Conservation (phyloP, 2,888 invertebrate genomes). For the Eristalis pertinax region DNA sequence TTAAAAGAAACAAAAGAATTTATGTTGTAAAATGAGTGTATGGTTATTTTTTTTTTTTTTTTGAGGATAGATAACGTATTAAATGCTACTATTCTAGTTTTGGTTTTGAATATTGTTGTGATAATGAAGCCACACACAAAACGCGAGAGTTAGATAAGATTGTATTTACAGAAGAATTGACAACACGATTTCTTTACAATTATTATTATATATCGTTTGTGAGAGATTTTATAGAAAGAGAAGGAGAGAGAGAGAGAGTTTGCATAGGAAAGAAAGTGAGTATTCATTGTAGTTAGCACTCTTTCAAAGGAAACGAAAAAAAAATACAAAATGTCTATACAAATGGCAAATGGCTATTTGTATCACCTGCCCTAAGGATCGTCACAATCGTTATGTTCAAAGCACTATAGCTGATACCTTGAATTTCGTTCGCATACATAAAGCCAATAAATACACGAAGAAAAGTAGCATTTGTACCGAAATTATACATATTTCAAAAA, state of each 20-base stretch:
- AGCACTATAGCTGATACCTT: neutral
- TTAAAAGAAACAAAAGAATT: slow-evolving; percentile 58
- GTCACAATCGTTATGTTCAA: neutral
- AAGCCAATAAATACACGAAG: slow-evolving; percentile 56
- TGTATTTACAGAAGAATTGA: slow-evolving; percentile 44
- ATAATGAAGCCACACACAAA: slow-evolving; percentile 8
- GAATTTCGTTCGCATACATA: slow-evolving; percentile 6
- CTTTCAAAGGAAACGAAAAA: neutral
- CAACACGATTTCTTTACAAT: slow-evolving; percentile 6
- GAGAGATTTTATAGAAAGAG: neutral
- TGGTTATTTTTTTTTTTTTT: slow-evolving; percentile 24
- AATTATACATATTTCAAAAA: slow-evolving; percentile 11
- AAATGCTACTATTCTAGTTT: slow-evolving; percentile 64
- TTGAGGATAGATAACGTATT: slow-evolving; percentile 27
- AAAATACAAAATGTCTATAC: neutral
- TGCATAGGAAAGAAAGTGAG: neutral
- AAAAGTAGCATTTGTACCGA: slow-evolving; percentile 65
- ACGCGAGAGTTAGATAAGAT: slow-evolving; percentile 13
- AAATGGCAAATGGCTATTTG: neutral
- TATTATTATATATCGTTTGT: neutral
- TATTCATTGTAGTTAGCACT: neutral
- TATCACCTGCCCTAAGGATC: neutral
- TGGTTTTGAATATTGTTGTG: neutral
- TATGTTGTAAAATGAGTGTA: slow-evolving; percentile 52
- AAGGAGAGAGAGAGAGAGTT: neutral